Percentiles rank a stretch among this genome's conserved stretches.
These are phyloP conservation scores for Nomada ferruginata DNA, from an alignment of 2,888 invertebrate species.

Conservation along the genomic window DNA sequence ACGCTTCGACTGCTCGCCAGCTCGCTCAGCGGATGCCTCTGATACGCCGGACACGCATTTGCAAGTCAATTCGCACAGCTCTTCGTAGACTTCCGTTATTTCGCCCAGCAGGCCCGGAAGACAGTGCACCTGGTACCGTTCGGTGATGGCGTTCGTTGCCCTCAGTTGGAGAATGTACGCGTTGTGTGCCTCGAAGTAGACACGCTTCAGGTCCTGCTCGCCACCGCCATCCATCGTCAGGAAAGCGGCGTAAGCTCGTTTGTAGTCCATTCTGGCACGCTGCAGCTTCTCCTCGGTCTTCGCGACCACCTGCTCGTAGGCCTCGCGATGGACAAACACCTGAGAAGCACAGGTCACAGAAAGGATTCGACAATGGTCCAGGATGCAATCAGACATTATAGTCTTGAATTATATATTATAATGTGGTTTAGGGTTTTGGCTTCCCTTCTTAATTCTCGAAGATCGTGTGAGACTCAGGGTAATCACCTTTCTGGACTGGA, in stretches of 20 bases:
- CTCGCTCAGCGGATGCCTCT: constrained; percentile 94
- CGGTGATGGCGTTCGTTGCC: constrained; percentile 96
- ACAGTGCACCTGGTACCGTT: constrained; percentile 93
- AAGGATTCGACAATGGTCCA: background rate
- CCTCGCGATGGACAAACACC: constrained; percentile 94
- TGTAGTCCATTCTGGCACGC: constrained; percentile 93
- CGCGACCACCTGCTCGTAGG: constrained; percentile 93
- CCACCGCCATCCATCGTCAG: constrained; percentile 86
- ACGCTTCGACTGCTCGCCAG: constrained; percentile 93
- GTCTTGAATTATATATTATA: background rate
- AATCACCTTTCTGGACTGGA: constrained; percentile 92
- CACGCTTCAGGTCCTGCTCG: constrained; percentile 87
- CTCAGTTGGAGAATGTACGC: constrained; percentile 96
- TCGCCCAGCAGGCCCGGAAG: constrained; percentile 95
- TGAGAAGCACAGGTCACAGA: constrained; percentile 38
- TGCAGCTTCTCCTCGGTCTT: constrained; percentile 94
- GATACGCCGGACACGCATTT: constrained; percentile 88
- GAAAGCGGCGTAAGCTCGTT: constrained; percentile 92
- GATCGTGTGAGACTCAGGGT: background rate
- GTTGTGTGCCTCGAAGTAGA: constrained; percentile 96
- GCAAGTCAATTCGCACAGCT: constrained; percentile 88
- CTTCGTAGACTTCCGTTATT: constrained; percentile 96
- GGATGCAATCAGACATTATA: background rate
- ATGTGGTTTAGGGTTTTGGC: too few relatives aligned
- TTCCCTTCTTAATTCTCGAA: background rate